These are phyloP conservation scores for Microctonus hyperodae DNA, from an alignment of 2,888 invertebrate species.

Conservation along the genomic window DNA sequence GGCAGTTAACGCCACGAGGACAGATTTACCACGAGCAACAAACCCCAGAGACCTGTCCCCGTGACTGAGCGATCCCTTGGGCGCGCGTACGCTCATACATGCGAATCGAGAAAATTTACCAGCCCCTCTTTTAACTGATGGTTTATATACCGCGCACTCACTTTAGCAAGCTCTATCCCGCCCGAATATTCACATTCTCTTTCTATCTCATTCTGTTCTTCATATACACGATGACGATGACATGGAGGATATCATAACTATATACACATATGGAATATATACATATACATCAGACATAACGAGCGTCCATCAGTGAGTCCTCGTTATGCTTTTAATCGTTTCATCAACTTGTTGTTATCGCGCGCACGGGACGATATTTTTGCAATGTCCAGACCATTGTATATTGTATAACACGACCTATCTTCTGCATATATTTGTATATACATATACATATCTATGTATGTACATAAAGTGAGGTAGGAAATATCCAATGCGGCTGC, in stretches of 20 bases:
- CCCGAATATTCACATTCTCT: not conserved
- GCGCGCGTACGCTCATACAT: slow-evolving; percentile 57
- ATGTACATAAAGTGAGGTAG: not conserved
- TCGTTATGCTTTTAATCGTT: slow-evolving; percentile 61
- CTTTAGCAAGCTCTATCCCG: too few relatives aligned
- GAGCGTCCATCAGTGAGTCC: slow-evolving; percentile 43
- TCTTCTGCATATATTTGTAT: not conserved
- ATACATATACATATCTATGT: not conserved
- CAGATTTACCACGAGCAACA: slow-evolving; percentile 54
- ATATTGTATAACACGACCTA: not conserved
- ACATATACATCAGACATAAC: slow-evolving; percentile 29
- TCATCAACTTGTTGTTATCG: slow-evolving; percentile 60
- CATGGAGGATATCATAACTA: too few relatives aligned
- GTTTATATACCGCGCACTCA: too few relatives aligned
- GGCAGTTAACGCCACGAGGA: slow-evolving; percentile 56
- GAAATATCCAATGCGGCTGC: slow-evolving; percentile 1
- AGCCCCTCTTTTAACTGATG: slow-evolving; percentile 32
- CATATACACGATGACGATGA: not conserved
- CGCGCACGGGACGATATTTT: slow-evolving; percentile 47
- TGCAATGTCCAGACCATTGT: not conserved
- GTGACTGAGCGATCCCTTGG: slow-evolving; percentile 57
- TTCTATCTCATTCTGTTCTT: not conserved
- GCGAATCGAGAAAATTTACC: slow-evolving; percentile 59
- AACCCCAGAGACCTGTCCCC: slow-evolving; percentile 52
- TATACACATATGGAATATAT: slow-evolving; percentile 1